Evolutionary conservation across 2,888 invertebrate genomes (phyloP).

Genomic region (Conomelus anceps): DNA sequence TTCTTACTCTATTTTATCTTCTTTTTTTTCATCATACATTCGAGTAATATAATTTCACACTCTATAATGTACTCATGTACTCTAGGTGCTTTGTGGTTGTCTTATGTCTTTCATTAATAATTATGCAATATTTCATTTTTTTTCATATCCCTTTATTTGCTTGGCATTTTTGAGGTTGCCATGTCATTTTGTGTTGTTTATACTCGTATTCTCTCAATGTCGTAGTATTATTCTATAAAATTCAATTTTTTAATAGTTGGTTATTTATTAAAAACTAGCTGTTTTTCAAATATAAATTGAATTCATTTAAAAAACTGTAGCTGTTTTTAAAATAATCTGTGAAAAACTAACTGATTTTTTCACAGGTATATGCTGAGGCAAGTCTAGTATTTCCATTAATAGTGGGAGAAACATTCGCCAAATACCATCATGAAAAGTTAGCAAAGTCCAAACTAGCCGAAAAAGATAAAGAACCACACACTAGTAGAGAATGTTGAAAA

Average conservation of each 20-base stretch:
- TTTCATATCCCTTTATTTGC: too few species aligned
- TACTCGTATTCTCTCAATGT: too few species aligned
- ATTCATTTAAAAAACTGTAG: neutral
- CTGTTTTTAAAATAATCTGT: neutral
- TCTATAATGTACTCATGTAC: too few species aligned
- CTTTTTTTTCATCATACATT: neutral
- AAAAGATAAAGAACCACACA: neutral
- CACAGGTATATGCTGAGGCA: conserved; percentile 81
- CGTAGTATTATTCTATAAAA: too few species aligned
- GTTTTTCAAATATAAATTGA: neutral
- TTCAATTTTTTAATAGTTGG: too few species aligned
- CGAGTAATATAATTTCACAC: neutral
- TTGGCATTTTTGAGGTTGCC: too few species aligned
- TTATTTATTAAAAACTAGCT: neutral
- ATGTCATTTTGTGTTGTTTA: too few species aligned
- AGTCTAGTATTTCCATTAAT: conserved; percentile 88
- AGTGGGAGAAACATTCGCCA: conserved; percentile 94
- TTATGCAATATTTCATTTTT: too few species aligned
- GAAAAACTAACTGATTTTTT: conserved; percentile 23
- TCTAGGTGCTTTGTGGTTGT: too few species aligned
- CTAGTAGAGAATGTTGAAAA: neutral
- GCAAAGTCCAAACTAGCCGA: neutral
- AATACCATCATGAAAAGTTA: conserved; percentile 39
- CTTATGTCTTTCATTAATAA: too few species aligned
- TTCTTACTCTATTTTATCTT: neutral